Conservation (phyloP, 2,888 invertebrate species). For the Netelia inedita region DNA sequence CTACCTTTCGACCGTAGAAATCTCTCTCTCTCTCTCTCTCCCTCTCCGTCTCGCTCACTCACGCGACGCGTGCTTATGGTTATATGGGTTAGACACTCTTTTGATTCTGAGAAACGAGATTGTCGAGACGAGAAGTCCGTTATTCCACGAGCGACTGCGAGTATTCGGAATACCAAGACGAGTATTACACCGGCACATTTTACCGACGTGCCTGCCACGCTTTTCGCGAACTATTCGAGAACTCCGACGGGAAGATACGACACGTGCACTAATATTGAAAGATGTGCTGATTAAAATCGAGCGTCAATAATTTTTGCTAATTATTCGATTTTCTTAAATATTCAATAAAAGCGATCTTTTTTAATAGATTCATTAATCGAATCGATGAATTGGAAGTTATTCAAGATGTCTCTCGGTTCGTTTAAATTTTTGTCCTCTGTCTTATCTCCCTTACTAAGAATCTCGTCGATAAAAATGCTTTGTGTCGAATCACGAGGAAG, state of each 20-base stretch:
- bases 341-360: too few species aligned
- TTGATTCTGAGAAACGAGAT: conserved; percentile 57
- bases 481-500: neutral
- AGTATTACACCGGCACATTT: neutral
- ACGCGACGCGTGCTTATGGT: conserved; percentile 49
- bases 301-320: too few species aligned
- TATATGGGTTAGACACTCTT: conserved; percentile 62
- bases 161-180: conserved; percentile 49
- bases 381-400: too few species aligned
- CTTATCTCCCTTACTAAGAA: neutral
- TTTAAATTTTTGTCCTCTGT: neutral
- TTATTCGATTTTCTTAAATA: too few species aligned
- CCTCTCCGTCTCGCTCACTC: neutral
- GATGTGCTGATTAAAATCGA: too few species aligned
- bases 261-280: too few species aligned
- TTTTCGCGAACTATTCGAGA: too few species aligned
- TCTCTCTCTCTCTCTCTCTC: neutral
- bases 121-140: conserved; percentile 48
- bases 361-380: too few species aligned
- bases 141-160: conserved; percentile 41
- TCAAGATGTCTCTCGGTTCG: neutral
- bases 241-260: too few species aligned
- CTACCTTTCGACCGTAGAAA: neutral
- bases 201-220: neutral
- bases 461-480: neutral